phyloP scores from a whole-genome alignment of 2,797 vertebrate genomes.

The Brotula barbata region DNA sequence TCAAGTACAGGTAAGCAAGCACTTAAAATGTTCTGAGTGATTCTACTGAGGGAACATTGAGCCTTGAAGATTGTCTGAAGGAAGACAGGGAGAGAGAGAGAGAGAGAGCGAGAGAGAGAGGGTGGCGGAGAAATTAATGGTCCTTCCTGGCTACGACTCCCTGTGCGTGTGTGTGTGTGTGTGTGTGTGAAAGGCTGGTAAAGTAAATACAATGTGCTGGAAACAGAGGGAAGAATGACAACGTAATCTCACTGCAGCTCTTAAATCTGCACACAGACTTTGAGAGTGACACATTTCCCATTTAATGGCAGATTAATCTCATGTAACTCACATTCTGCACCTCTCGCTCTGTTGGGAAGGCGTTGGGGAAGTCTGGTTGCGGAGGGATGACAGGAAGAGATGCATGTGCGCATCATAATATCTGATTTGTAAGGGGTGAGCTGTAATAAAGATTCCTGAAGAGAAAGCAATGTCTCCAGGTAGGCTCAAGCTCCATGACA shows the following conservation, averaged over 20 bases:
- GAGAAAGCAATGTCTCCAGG: constrained; percentile 42
- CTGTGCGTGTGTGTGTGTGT: background rate
- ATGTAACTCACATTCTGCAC: constrained; percentile 50
- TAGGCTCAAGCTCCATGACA: constrained; percentile 16
- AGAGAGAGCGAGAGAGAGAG: too few relatives aligned
- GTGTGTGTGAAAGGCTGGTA: constrained; percentile 58
- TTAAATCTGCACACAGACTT: constrained; percentile 58
- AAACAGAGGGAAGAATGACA: constrained; percentile 59
- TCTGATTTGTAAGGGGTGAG: constrained; percentile 48
- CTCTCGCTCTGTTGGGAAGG: constrained; percentile 46
- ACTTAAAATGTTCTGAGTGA: too few relatives aligned
- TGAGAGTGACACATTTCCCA: constrained; percentile 62
- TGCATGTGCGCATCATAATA: constrained; percentile 34
- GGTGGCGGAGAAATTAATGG: constrained; percentile 45
- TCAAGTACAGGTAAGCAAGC: too few relatives aligned
- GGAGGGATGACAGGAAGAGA: constrained; percentile 35
- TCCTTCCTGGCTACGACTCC: constrained; percentile 4
- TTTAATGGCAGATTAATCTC: constrained; percentile 63
- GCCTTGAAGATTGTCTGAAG: background rate
- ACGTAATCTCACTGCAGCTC: constrained; percentile 57
- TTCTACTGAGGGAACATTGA: too few relatives aligned
- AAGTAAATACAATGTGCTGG: constrained; percentile 64
- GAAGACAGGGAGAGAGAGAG: too few relatives aligned
- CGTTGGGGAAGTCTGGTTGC: constrained; percentile 34
- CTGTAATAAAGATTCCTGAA: constrained; percentile 52